A percentile compares a stretch with the other conserved stretches of the same genome.
These are phyloP conservation scores for Sarcophaga caerulescens DNA, from an alignment of 2,888 invertebrate species.

Conservation along the genomic window DNA sequence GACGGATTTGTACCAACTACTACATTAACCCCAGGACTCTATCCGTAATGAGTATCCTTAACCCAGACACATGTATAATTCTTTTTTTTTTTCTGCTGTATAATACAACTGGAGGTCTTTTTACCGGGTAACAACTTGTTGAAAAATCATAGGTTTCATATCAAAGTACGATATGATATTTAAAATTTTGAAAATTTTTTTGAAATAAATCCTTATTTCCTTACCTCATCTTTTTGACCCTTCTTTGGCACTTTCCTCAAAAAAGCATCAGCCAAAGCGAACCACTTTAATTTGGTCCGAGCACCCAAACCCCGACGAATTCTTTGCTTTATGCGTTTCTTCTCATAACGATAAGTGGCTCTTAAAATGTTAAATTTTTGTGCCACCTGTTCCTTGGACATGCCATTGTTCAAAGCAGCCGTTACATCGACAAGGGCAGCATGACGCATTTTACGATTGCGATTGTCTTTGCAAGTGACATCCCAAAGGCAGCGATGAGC, in stretches of 20 bases:
- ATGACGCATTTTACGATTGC: slow-evolving; percentile 71
- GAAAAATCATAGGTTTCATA: too few species aligned
- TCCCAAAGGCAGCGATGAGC: slow-evolving; percentile 73
- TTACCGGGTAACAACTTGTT: too few species aligned
- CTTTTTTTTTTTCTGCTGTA: too few species aligned
- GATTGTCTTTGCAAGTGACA: slow-evolving; percentile 69
- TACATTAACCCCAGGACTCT: too few species aligned
- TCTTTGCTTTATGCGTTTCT: slow-evolving; percentile 72
- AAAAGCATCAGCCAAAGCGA: slow-evolving; percentile 72
- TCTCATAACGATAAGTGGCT: slow-evolving; percentile 73
- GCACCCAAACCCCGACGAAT: slow-evolving; percentile 71
- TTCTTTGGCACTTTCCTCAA: slow-evolving; percentile 70
- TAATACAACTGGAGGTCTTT: too few species aligned
- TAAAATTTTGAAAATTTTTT: too few species aligned
- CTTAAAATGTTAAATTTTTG: slow-evolving; percentile 72
- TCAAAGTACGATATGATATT: too few species aligned
- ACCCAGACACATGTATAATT: too few species aligned
- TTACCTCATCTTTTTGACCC: slow-evolving; percentile 54
- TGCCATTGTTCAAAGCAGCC: slow-evolving; percentile 69
- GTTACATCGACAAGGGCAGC: slow-evolving; percentile 72
- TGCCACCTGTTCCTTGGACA: slow-evolving; percentile 69
- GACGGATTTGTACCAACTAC: too few species aligned
- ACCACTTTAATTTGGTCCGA: slow-evolving; percentile 73
- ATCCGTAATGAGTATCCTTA: too few species aligned
- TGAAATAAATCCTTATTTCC: neutral